Percentiles rank a stretch among this genome's conserved stretches.
phyloP scores from a whole-genome alignment of 2,888 invertebrate species.

The Dichetophora obliterata region DNA sequence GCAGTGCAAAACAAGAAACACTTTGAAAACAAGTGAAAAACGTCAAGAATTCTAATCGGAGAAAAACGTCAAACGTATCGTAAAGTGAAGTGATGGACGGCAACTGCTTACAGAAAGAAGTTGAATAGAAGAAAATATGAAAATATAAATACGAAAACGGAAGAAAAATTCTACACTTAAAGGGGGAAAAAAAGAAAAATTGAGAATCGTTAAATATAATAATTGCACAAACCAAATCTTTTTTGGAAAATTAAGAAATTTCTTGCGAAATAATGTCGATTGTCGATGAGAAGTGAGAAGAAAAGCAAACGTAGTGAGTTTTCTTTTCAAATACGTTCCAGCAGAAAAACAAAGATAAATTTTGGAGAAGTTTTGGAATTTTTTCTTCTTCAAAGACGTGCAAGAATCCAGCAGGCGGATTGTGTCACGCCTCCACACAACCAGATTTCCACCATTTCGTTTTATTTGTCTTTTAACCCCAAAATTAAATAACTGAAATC shows the following conservation, averaged over 20 bases:
- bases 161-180: constrained; percentile 25
- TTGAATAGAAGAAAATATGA: constrained; percentile 26
- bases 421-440: constrained; percentile 2
- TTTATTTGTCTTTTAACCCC: neutral
- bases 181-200: neutral
- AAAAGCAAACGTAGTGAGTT: neutral
- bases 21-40: constrained; percentile 6
- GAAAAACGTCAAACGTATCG: constrained; percentile 12
- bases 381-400: neutral
- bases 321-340: neutral
- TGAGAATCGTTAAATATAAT: neutral
- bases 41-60: neutral
- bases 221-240: neutral
- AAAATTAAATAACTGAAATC: neutral
- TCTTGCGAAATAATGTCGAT: neutral
- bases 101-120: constrained; percentile 6
- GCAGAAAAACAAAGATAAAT: neutral
- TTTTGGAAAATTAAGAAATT: neutral
- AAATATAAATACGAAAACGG: constrained; percentile 30
- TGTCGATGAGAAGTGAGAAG: neutral
- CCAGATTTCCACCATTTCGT: neutral
- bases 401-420: constrained; percentile 8
- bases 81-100: constrained; percentile 6
- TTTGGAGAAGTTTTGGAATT: neutral
- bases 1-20: neutral